Conservation (phyloP, 2,888 invertebrate species). For the Lasius platythorax region DNA sequence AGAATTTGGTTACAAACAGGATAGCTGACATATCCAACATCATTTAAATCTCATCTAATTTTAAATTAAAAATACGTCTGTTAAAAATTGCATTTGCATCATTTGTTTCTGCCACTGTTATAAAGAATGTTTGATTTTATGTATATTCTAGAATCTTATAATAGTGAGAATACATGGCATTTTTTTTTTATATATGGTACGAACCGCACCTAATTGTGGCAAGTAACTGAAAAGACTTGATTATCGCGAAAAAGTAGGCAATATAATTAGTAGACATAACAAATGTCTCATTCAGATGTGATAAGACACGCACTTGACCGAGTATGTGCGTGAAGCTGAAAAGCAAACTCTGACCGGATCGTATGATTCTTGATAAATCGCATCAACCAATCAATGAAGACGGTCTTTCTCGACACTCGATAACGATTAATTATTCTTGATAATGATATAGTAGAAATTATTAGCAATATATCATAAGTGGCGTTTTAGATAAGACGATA, state of each 20-base stretch:
- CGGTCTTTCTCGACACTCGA: not conserved
- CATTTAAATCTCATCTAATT: not conserved
- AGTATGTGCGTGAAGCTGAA: constrained; percentile 49
- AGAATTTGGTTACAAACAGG: not conserved
- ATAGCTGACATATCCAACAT: not conserved
- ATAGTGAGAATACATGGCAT: too few relatives aligned
- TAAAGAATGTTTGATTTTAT: not conserved
- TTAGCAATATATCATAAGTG: not conserved
- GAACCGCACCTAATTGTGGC: not conserved
- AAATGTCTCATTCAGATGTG: constrained; percentile 36
- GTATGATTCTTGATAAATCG: constrained; percentile 66
- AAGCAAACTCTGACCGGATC: constrained; percentile 68
- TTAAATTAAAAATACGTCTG: not conserved
- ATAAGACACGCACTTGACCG: constrained; percentile 16
- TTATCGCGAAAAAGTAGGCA: constrained; percentile 41
- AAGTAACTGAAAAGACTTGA: not conserved
- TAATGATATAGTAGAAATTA: not conserved
- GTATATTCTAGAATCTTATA: not conserved
- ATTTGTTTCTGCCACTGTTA: not conserved
- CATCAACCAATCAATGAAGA: constrained; percentile 54
- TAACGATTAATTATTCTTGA: constrained; percentile 24
- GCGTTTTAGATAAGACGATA: not conserved
- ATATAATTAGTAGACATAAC: constrained; percentile 54
- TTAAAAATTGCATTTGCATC: not conserved
- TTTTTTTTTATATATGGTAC: not conserved